Percentiles rank a stretch among this genome's conserved stretches.
These are phyloP conservation scores for Physeter macrocephalus DNA, from an alignment of 2,113 vertebrate genomes.

Conservation along the genomic window DNA sequence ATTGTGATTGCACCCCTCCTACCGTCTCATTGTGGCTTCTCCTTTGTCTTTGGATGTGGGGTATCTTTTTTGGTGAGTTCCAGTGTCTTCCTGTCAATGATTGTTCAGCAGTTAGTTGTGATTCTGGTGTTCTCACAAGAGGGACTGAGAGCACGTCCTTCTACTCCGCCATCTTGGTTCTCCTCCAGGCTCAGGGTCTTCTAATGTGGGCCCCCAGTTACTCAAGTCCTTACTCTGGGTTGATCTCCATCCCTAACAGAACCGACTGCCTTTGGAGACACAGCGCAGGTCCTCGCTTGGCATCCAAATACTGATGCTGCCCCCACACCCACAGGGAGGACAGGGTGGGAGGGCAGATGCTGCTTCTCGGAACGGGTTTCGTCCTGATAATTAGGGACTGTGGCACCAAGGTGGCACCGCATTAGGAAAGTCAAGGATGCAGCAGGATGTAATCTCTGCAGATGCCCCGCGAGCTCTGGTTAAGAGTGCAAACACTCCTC, in stretches of 20 bases:
- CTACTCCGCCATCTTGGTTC: too few relatives aligned
- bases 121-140: too few relatives aligned
- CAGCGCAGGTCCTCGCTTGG: accelerated
- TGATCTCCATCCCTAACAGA: accelerated
- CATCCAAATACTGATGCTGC: neutral
- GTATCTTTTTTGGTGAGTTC: too few relatives aligned
- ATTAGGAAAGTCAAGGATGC: neutral
- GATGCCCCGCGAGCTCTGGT: neutral
- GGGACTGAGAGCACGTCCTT: too few relatives aligned
- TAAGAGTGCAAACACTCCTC: too few relatives aligned
- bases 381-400: neutral
- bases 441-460: neutral
- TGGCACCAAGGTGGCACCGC: neutral
- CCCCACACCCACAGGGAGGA: neutral
- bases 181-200: neutral
- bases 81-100: too few relatives aligned
- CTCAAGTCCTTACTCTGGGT: neutral
- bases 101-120: too few relatives aligned
- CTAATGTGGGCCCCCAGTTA: neutral
- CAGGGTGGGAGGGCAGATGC: neutral
- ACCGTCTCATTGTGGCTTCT: too few relatives aligned
- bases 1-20: too few relatives aligned
- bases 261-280: neutral
- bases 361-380: neutral
- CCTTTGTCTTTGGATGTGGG: too few relatives aligned